These are phyloP conservation scores for Danio jaintianensis DNA, from an alignment of 2,797 vertebrate species.

Conservation along the genomic window DNA sequence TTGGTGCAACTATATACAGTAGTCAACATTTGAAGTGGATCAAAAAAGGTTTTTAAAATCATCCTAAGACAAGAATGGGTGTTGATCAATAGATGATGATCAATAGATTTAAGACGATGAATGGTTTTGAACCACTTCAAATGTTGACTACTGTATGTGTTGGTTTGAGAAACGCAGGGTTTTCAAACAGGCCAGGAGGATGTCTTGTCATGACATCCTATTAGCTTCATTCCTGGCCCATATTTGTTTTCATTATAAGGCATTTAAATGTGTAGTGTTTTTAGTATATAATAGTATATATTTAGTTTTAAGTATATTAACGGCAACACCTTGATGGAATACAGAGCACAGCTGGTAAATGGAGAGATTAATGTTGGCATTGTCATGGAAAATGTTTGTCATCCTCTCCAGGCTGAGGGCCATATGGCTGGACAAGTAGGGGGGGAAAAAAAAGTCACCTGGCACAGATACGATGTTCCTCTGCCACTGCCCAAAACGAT, in stretches of 20 bases:
- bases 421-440: conserved; percentile 72
- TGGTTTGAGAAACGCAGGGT: not conserved
- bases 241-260: conserved; percentile 13
- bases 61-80: too few species aligned
- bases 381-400: conserved; percentile 75
- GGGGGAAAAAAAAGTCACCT: conserved; percentile 56
- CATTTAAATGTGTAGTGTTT: conserved; percentile 46
- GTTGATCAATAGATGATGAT: too few species aligned
- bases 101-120: too few species aligned
- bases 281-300: too few species aligned
- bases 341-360: conserved; percentile 66
- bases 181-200: conserved; percentile 6
- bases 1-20: conserved; percentile 13
- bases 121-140: too few species aligned
- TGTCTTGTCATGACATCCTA: conserved; percentile 1
- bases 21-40: too few species aligned
- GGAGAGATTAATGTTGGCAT: conserved; percentile 70
- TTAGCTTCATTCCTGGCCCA: conserved; percentile 16
- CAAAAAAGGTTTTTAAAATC: too few species aligned
- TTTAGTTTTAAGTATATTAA: conserved; percentile 43
- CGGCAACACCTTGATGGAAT: conserved; percentile 57
- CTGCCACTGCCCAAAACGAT: conserved; percentile 1
- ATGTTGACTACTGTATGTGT: too few species aligned
- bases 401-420: conserved; percentile 67
- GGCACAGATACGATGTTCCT: conserved; percentile 53